Evolutionary conservation across 2,888 invertebrate species (phyloP), one percentile per base, ranked within the genome.

Genomic region (Amblyjoppa proteus): DNA sequence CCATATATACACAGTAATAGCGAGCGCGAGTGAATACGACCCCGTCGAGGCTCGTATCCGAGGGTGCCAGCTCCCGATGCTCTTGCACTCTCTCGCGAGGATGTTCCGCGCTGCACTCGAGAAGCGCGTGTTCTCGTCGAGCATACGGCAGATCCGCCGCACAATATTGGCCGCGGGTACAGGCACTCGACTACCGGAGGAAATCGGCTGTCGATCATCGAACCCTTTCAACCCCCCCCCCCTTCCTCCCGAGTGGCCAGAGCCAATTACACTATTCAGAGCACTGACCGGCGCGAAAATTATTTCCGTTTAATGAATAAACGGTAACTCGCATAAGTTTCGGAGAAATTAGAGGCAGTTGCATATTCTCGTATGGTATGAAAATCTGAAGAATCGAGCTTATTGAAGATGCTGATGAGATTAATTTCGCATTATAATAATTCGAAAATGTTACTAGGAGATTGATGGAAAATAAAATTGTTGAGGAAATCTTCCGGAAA

Each of bases 141-240:
- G 51, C 25, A n/a, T 16, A 68, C 68, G 56, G 64, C 74, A 85
- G 41, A 66, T 41, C 64, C 56, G 56, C 74, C 70, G 76, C 68
- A 25, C 49, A 68, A 53, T 53, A 53, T 53, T 20, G 20, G n/a
- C 20, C 53, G 53, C 20, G 53, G 61, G 16, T 11, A 61, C 28
- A 28, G 20, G 28, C 51, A 41, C 75, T 78, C 74, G 66, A 81
- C 28, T 49, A 31, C 58, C 45, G 58, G 31, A 81, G 81, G 77
- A 81, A 81, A 81, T 84, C 81, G 81, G 64, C 78, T 74, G 81
- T 78, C 81, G 84, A 85, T 85, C 74, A 7, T 34, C 69, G 73
- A 70, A 49, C 51, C 58, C 61, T 45, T 51, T 45, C 25, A 41
- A 25, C 28, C 7, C 4, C 38, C 38, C 5, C 31, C n/a, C 25